Evolutionary conservation across 2,113 vertebrate species (phyloP).

Genomic region (Spizaetus ornatus): DNA sequence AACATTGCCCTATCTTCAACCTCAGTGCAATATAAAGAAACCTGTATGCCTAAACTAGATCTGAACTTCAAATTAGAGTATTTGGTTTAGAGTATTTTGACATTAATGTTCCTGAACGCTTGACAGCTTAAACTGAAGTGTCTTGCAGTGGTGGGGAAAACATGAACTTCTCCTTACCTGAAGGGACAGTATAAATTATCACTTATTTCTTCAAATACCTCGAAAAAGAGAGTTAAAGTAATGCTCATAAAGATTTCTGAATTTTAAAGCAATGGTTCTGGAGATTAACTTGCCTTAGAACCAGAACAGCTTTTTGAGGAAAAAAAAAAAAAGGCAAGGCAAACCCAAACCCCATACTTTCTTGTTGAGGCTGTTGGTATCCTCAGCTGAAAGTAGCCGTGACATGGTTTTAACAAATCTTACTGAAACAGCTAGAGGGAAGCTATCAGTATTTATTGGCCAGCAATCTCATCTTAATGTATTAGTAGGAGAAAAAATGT

Average conservation of each 20-base stretch:
- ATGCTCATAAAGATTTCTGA: neutral
- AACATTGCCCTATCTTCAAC: fast-evolving
- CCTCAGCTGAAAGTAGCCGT: neutral
- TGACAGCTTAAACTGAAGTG: neutral
- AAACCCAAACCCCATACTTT: neutral
- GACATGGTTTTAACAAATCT: neutral
- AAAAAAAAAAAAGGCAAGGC: neutral
- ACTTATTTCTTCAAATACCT: neutral
- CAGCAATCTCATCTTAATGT: neutral
- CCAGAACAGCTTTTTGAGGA: fast-evolving
- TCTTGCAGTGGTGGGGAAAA: neutral
- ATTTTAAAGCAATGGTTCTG: neutral
- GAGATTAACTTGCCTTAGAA: neutral
- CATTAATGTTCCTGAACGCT: neutral
- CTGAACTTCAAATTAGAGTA: neutral
- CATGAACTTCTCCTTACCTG: neutral
- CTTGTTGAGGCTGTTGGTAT: neutral
- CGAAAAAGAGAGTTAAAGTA: neutral
- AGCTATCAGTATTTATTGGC: neutral
- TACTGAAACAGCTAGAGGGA: neutral
- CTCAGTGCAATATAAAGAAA: neutral
- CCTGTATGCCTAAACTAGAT: neutral
- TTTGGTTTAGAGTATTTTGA: neutral
- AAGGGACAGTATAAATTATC: neutral
- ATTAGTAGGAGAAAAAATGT: neutral